Conservation (phyloP, 1,140 invertebrate species). For the Sitobion miscanthi region DNA sequence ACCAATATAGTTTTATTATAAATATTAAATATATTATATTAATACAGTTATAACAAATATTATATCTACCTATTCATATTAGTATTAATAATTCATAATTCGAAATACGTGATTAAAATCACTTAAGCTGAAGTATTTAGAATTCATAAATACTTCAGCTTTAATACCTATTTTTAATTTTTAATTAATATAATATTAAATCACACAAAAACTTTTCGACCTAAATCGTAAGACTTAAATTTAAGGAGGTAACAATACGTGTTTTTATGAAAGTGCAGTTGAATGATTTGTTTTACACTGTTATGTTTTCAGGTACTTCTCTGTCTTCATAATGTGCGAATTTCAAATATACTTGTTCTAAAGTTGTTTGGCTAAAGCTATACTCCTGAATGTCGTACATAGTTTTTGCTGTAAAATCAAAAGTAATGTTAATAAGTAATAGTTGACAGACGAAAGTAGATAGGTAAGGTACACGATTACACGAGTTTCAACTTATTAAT, state of each 20-base stretch:
- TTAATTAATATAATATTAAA: not conserved
- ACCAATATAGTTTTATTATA: too few relatives aligned
- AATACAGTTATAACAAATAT: not conserved
- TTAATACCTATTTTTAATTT: not conserved
- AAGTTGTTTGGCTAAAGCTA: constrained; percentile 83
- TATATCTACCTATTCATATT: not conserved
- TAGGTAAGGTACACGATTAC: too few relatives aligned
- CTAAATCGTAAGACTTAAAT: not conserved
- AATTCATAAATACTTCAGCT: not conserved
- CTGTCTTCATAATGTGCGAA: constrained; percentile 70
- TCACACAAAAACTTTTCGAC: not conserved
- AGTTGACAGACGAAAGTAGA: too few relatives aligned
- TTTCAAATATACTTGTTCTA: constrained; percentile 86
- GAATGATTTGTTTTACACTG: not conserved
- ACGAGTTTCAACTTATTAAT: too few relatives aligned
- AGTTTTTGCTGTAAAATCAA: constrained; percentile 69
- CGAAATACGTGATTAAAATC: not conserved
- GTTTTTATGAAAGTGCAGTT: not conserved
- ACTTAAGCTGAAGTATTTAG: not conserved
- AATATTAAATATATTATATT: too few relatives aligned
- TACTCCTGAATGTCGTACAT: constrained; percentile 80
- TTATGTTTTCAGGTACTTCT: constrained; percentile 7
- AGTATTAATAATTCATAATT: not conserved
- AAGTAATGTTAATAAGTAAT: not conserved
- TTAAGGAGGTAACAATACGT: not conserved